Percentiles rank a stretch among this genome's conserved stretches.
These are phyloP conservation scores for Numenius arquata DNA, from an alignment of 2,113 vertebrate species.

Conservation along the genomic window DNA sequence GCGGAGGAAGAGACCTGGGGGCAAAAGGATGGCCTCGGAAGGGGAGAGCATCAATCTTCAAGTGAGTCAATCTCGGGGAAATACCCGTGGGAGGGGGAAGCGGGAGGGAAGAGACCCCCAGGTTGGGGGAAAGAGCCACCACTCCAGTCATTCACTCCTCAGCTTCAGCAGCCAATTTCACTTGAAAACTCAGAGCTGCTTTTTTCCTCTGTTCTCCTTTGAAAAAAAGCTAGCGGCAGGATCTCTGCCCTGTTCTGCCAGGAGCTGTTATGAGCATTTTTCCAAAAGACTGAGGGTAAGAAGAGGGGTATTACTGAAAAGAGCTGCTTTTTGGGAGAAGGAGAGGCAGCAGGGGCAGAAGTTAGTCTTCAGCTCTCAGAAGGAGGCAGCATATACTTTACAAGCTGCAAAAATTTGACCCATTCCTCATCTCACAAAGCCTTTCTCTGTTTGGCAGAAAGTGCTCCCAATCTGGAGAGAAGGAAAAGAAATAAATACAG, in stretches of 20 bases:
- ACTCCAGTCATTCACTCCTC: not conserved
- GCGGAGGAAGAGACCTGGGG: not conserved
- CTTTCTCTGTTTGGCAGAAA: constrained; percentile 40
- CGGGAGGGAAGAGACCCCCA: not conserved
- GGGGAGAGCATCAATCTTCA: constrained; percentile 57
- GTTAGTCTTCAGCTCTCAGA: constrained; percentile 1
- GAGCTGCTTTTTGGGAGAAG: not conserved
- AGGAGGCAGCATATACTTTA: constrained; percentile 16
- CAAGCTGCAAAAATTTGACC: not conserved
- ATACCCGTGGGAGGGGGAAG: not conserved
- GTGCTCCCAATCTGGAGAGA: not conserved
- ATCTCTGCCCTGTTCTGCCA: not conserved
- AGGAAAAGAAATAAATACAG: constrained; percentile 63
- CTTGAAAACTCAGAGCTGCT: constrained; percentile 1
- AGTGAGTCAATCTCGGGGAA: constrained; percentile 57
- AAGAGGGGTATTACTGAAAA: not conserved
- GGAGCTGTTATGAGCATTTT: not conserved
- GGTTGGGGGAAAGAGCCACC: not conserved
- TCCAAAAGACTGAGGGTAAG: not conserved
- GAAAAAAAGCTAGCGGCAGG: not conserved
- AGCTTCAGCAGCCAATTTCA: not conserved
- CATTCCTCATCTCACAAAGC: constrained; percentile 37
- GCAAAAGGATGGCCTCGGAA: constrained; percentile 61
- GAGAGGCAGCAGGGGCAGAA: not conserved
- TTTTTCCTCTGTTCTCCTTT: not conserved